These are phyloP conservation scores for Brachionus rotundiformis DNA, from an alignment of 1,140 invertebrate species.

Conservation along the genomic window DNA sequence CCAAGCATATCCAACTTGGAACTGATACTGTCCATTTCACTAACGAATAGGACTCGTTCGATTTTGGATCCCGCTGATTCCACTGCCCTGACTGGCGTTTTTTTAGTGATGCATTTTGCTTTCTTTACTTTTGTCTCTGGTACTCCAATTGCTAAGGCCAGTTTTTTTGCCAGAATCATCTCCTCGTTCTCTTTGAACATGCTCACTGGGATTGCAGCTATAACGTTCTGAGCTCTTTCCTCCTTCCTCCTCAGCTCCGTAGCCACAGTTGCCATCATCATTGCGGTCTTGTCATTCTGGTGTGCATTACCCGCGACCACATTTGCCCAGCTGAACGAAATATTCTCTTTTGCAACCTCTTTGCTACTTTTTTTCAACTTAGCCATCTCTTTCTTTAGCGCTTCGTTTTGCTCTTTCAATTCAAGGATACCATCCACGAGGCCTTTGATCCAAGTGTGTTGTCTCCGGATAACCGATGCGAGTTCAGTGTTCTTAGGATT, in stretches of 20 bases:
- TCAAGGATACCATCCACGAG: not conserved
- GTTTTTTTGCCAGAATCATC: slow-evolving; percentile 1
- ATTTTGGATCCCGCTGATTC: not conserved
- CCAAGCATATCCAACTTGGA: not conserved
- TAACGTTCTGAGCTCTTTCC: not conserved
- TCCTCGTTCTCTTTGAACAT: not conserved
- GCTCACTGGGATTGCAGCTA: not conserved
- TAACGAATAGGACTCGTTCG: not conserved
- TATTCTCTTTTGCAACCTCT: not conserved
- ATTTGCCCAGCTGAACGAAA: not conserved
- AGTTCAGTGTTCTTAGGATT: not conserved
- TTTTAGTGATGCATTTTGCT: slow-evolving; percentile 2
- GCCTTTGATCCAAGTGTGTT: not conserved
- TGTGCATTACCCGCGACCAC: not conserved
- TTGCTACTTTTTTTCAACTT: not conserved
- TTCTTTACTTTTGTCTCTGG: not conserved
- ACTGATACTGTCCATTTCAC: not conserved
- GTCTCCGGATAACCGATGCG: not conserved
- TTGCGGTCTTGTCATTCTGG: not conserved
- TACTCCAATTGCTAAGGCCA: not conserved
- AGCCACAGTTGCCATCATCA: not conserved
- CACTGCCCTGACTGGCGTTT: not conserved
- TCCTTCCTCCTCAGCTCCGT: not conserved
- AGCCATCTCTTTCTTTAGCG: not conserved
- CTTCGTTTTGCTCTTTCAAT: not conserved